Evolutionary conservation across 2,113 vertebrate species (phyloP), one percentile per base, ranked within the genome.

Genomic region (Lutjanus erythropterus): DNA sequence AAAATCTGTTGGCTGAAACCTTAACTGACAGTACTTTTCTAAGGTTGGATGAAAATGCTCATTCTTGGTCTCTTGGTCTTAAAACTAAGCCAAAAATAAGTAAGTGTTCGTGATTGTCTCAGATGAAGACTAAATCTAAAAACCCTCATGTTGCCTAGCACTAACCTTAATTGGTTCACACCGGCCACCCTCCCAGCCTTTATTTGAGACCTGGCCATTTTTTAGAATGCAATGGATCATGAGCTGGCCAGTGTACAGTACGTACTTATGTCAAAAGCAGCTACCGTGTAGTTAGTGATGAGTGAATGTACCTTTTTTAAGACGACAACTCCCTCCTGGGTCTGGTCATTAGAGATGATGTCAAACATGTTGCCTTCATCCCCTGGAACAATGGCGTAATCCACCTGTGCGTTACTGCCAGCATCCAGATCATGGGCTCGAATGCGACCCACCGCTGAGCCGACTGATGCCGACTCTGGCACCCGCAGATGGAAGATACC

Each of bases 401-500:
- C 96, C 80, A 99, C 97, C 91, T 96, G 92, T 11, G 97, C 97
- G 78, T 98, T 98, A 84, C 91, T 94, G 66, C 96, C 97, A 74
- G 90, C 92, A 77, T 99, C 98, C 25, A 96, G 95, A 66, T 99
- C 98, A 37, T 97, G 94, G 46, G 97, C 97, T 91, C 94, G 94
- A 85, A 99, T 97, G 78, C 92, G 94, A 73, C 98, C 98, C 84
- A 99, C 95, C 2, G 94, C 94, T 35, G 96, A 97, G 33, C 96
- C 96, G 41, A 97, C 83, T 0, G 90, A 89, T 1, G 96, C 97
- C 2, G 96, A 95, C 49, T 99, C 98, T 0, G 95, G 96, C 50
- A 99, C 96, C 86, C 96, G 96, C 73, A 99, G 89, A 78, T 98
- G 97, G 88, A 98, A 98, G 83, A 98, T 96, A 92, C 97, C 97